Evolutionary conservation across 53 echinoderm and acorn worm genomes (phyloP), one percentile per base, ranked within the genome.

Genomic region (Crossaster papposus): DNA sequence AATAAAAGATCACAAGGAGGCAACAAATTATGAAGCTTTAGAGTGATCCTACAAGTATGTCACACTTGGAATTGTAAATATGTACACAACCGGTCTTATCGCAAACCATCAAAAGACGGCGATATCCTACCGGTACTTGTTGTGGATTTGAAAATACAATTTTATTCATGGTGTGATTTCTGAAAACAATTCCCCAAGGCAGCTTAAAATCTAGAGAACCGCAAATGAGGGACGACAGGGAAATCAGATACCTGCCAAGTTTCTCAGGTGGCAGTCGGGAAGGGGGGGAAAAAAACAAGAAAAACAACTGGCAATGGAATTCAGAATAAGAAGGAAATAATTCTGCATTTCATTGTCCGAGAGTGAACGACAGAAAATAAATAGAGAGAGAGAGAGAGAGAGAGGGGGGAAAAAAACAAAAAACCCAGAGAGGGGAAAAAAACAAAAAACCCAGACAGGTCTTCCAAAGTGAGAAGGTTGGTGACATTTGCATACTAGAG

Each of bases 401-500:
- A n/a, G n/a, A n/a, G n/a, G n/a, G n/a, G n/a, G n/a, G n/a, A n/a
- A n/a, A n/a, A n/a, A n/a, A n/a, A n/a, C n/a, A n/a, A n/a, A n/a
- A n/a, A n/a, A n/a, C n/a, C n/a, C n/a, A n/a, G n/a, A n/a, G n/a
- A n/a, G n/a, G n/a, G n/a, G n/a, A n/a, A n/a, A n/a, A 23, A 13
- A 52, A 12, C 6, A 14, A 79, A 80, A 58, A 26, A 30, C 30
- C 32, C 58, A 1, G n/a, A 28, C 26, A 4, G 78, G 78, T 51
- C 33, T 20, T 24, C 54, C 32, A 30, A 80, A 55, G 33, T 36
- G 30, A 36, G 62, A 28, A 75, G 76, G 76, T 36, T 76, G 62
- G 37, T 87, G 87, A 87, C 87, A 87, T 87, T 87, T n/a, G n/a
- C n/a, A n/a, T n/a, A n/a, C n/a, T 87, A 77, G 77, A 87, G 76